Evolutionary conservation across 2,113 vertebrate genomes (phyloP).

Genomic region (Aldabrachelys gigantea): DNA sequence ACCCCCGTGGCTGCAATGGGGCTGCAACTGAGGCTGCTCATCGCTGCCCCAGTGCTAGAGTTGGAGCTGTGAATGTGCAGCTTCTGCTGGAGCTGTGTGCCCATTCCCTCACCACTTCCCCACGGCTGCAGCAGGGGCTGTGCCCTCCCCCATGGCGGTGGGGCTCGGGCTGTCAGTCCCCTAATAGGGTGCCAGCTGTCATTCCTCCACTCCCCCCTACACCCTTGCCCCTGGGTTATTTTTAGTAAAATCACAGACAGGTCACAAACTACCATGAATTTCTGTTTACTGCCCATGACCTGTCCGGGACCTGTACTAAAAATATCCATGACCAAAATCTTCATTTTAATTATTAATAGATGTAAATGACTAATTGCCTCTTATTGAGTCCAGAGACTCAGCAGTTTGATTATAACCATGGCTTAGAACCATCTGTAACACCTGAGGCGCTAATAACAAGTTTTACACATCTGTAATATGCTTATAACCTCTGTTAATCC

Average conservation of each 20-base stretch:
- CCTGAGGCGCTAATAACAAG: slow-evolving; percentile 63
- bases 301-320: neutral
- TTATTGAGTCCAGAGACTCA: neutral
- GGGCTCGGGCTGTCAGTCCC: neutral
- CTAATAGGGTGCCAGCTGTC: too few species aligned
- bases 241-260: neutral
- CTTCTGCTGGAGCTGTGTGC: too few species aligned
- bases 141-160: neutral
- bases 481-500: slow-evolving; percentile 66
- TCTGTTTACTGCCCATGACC: neutral
- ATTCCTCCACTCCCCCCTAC: too few species aligned
- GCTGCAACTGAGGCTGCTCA: too few species aligned
- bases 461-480: slow-evolving; percentile 66
- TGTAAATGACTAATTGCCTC: slow-evolving; percentile 21
- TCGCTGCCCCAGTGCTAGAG: too few species aligned
- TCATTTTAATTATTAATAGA: neutral
- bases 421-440: neutral
- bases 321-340: neutral
- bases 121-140: neutral
- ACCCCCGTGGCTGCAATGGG: too few species aligned
- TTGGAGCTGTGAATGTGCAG: too few species aligned
- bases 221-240: neutral
- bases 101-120: too few species aligned
- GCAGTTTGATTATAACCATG: neutral
- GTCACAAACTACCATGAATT: neutral